Evolutionary conservation across 2,888 invertebrate genomes (phyloP), one percentile per base, ranked within the genome.

Genomic region (Phasia obesa): DNA sequence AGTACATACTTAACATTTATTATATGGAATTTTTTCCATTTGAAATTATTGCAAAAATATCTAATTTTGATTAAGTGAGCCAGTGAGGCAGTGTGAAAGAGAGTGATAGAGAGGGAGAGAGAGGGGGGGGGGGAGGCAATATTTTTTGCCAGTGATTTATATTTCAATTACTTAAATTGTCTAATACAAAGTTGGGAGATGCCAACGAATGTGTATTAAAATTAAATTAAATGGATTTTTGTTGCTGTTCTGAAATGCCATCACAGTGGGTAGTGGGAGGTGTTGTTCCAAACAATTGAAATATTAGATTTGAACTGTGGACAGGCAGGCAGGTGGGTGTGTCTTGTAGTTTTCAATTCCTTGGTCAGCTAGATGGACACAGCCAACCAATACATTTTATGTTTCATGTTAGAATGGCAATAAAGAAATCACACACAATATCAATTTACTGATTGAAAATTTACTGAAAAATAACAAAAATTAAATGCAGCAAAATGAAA

Each of bases 371-470:
- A 17, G 35, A n/a, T 11, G 53, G 53, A 64, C 42, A 64, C 42
- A 47, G 47, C 11, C 59, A 75, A 79, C 70, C 70, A 75, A 83
- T 79, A 79, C 70, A 79, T 75, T 79, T 83, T 75, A 78, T 44
- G 44, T 70, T 75, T 75, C 38, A 62, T 55, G 67, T 79, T 71
- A 84, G 85, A 82, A 81, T 81, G 85, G 82, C 83, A 85, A 85
- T 86, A 84, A 85, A 85, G 86, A 86, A 88, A 89, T 90, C 87
- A 90, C 86, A 88, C 87, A 90, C 87, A 89, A 88, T 88, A 88
- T 90, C 90, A 90, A 90, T 90, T 90, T 90, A 87, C 89, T 90
- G 90, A 90, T 90, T 90, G 90, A 88, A 89, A 89, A 88, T 89
- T 90, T 88, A 90, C 90, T 88, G 84, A 82, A 77, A 83, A n/a